Conservation (phyloP, 2,113 vertebrate species). For the Microcebus jonahi region DNA sequence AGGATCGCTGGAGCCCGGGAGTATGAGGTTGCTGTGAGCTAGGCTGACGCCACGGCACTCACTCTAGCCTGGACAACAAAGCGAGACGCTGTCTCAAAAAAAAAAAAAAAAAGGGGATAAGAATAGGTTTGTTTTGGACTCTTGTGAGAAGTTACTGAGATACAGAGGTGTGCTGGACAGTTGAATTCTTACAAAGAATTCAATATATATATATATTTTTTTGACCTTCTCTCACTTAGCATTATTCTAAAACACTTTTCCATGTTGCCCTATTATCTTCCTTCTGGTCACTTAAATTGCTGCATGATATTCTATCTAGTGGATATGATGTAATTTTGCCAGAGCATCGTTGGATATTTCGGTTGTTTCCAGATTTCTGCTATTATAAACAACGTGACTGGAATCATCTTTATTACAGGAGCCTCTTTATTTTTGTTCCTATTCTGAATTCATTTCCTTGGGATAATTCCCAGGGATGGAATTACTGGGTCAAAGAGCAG, state of each 20-base stretch:
- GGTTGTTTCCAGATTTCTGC: slow-evolving; percentile 61
- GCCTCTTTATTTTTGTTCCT: slow-evolving; percentile 59
- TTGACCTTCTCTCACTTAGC: not conserved
- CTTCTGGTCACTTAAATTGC: not conserved
- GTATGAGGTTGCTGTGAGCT: too few species aligned
- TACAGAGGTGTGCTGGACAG: not conserved
- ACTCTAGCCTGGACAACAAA: too few species aligned
- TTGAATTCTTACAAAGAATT: not conserved
- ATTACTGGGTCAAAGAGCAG: slow-evolving; percentile 37
- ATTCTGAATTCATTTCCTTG: slow-evolving; percentile 65
- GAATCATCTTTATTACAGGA: not conserved
- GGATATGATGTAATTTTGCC: not conserved
- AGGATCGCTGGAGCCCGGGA: too few species aligned
- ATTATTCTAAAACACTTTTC: not conserved
- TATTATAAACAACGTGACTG: not conserved
- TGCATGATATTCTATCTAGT: not conserved
- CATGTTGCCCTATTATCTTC: not conserved
- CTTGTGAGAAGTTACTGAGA: not conserved
- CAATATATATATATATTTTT: not conserved
- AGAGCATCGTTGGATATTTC: slow-evolving; percentile 14
- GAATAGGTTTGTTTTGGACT: not conserved
- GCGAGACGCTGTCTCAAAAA: too few species aligned
- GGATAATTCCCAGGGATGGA: slow-evolving; percentile 55
- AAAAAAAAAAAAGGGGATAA: not conserved
- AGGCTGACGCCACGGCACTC: too few species aligned